phyloP scores from a whole-genome alignment of 2,113 vertebrate species.

The Genyomyrus donnyi region DNA sequence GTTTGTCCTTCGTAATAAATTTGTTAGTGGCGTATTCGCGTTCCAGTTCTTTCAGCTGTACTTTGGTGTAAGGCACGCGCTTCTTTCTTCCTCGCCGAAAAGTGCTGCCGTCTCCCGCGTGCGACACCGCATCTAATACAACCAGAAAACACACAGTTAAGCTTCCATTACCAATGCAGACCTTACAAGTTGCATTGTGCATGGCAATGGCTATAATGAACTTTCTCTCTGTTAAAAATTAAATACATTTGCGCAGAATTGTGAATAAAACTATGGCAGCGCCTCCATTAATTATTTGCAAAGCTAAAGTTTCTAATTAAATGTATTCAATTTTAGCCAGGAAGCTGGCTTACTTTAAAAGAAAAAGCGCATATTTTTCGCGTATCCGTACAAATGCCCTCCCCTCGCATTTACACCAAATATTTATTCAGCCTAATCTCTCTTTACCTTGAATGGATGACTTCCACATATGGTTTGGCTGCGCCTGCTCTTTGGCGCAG shows the following conservation, averaged over 20 bases:
- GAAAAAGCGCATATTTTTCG: neutral
- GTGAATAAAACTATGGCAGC: neutral
- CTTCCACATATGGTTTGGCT: slow-evolving; percentile 89
- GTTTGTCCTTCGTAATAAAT: slow-evolving; percentile 99
- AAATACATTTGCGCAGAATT: neutral
- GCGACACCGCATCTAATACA: slow-evolving; percentile 73
- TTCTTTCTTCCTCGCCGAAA: slow-evolving; percentile 93
- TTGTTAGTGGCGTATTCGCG: slow-evolving; percentile 97
- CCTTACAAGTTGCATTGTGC: neutral
- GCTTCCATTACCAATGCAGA: neutral
- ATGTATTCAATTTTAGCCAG: neutral
- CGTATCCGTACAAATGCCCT: neutral
- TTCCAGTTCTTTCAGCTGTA: slow-evolving; percentile 96
- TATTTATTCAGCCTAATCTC: neutral
- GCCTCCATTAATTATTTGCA: neutral
- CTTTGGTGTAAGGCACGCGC: slow-evolving; percentile 94
- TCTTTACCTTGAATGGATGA: slow-evolving; percentile 81
- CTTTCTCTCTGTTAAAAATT: neutral
- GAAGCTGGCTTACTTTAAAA: neutral
- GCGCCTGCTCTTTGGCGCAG: slow-evolving; percentile 91
- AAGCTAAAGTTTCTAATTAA: neutral
- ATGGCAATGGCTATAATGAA: neutral
- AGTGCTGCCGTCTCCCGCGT: slow-evolving; percentile 71
- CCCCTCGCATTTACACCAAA: neutral
- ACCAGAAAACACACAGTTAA: neutral